Evolutionary conservation across 2,888 invertebrate species (phyloP), one percentile per base, ranked within the genome.

Genomic region (Aphrophora alni): DNA sequence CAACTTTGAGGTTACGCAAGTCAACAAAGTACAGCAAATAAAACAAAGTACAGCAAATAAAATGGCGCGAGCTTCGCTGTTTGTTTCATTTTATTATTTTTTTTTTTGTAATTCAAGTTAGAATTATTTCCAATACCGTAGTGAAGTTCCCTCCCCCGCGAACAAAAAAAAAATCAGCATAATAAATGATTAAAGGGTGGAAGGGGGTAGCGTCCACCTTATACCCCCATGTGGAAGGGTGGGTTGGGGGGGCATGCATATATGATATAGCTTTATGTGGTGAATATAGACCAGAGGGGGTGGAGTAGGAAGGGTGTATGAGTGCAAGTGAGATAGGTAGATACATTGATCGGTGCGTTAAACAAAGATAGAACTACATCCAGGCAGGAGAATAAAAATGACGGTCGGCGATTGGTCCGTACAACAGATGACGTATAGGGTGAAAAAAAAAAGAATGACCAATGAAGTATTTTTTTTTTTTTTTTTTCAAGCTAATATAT

Each of bases 401-500:
- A 80, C 80, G 80, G 38, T 38, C 80, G 59, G 38, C 80, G 80
- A 80, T 80, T 80, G 80, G 80, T 76, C 76, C 72, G 51, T 72
- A 80, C 75, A 80, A 72, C 76, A 76, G 72, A 80, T 80, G 80
- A 80, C 80, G 80, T 80, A 80, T 80, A 71, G 71, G 76, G 72
- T 21, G 59, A 21, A 59, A 71, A 71, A 80, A 80, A 80, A 80
- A 75, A 80, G 75, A 72, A 80, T 80, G 80, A 80, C 80, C 80
- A 80, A 80, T 80, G 80, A 80, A 80, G 80, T 70, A n/a, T n/a
- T n/a, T 80, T 80, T 80, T 38, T 70, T 76, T 76, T 80, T 80
- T 80, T 75, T 80, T 75, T 80, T 72, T 70, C 38, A 59, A 33
- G 24, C 38, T 73, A 38, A 38, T 73, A 28, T 71, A 71, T 71